Percentiles rank a stretch among this genome's conserved stretches.
Evolutionary conservation across 2,797 vertebrate species (phyloP).

Genomic region (Adrianichthys oophorus): DNA sequence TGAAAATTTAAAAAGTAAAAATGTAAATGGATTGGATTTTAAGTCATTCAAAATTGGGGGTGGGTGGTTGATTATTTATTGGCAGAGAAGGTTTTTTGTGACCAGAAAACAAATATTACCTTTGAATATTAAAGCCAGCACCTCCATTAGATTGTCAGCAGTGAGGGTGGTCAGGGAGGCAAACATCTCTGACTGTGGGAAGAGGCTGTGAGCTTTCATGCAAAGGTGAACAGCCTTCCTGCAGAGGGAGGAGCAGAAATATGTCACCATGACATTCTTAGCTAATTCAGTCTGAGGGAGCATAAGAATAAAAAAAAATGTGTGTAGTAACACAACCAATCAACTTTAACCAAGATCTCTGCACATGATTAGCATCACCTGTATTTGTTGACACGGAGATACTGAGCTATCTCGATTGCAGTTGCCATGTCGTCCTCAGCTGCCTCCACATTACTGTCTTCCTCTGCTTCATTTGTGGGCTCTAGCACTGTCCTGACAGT

Average conservation of each 20-base stretch:
- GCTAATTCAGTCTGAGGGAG: constrained; percentile 10
- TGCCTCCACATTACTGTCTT: constrained; percentile 39
- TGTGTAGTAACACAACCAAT: constrained; percentile 6
- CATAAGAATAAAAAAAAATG: background rate
- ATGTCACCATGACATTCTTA: constrained; percentile 9
- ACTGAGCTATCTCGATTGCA: constrained; percentile 76
- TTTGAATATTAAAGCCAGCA: constrained; percentile 86
- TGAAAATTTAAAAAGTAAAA: too few species aligned
- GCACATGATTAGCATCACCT: constrained; percentile 71
- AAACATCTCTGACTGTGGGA: constrained; percentile 83
- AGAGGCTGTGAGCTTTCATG: constrained; percentile 72
- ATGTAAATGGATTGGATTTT: too few species aligned
- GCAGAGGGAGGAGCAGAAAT: constrained; percentile 9
- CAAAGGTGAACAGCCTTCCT: constrained; percentile 86
- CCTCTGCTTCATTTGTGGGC: constrained; percentile 48
- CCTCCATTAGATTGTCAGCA: constrained; percentile 69
- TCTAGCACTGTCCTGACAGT: constrained; percentile 78
- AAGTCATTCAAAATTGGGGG: too few species aligned
- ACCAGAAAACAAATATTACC: constrained; percentile 70
- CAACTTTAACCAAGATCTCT: constrained; percentile 1
- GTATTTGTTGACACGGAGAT: constrained; percentile 90
- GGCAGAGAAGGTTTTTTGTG: background rate
- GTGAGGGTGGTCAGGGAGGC: constrained; percentile 60
- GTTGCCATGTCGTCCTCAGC: constrained; percentile 72
- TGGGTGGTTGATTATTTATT: background rate